Evolutionary conservation across 2,888 invertebrate genomes (phyloP).

Genomic region (Clepsis dumicolana): DNA sequence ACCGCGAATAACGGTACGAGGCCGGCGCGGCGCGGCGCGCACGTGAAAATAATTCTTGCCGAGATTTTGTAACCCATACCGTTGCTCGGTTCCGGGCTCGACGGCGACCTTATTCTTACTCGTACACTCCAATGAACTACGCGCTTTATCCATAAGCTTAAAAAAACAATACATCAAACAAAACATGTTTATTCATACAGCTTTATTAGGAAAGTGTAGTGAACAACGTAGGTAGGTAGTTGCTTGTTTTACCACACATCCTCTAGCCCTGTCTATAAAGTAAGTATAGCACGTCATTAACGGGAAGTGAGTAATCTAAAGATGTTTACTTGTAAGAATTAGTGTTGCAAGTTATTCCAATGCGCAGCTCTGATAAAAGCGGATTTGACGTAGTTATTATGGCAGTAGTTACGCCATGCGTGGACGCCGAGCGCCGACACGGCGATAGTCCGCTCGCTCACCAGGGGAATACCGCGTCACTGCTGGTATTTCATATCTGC

Average conservation of each 20-base stretch:
- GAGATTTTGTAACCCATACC: slow-evolving; percentile 85
- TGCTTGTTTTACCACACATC: slow-evolving; percentile 10
- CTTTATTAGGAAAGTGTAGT: not conserved
- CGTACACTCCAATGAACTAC: slow-evolving; percentile 60
- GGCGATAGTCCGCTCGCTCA: slow-evolving; percentile 43
- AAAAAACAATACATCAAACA: slow-evolving; percentile 3
- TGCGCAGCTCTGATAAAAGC: slow-evolving; percentile 9
- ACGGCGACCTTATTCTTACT: slow-evolving; percentile 80
- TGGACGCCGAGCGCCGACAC: slow-evolving; percentile 39
- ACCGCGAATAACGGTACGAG: slow-evolving; percentile 72
- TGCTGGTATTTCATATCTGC: slow-evolving; percentile 22
- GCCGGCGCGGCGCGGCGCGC: slow-evolving; percentile 63
- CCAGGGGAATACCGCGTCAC: slow-evolving; percentile 75
- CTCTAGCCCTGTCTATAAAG: not conserved
- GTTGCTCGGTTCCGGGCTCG: slow-evolving; percentile 84
- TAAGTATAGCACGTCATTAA: slow-evolving; percentile 20
- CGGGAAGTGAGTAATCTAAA: slow-evolving; percentile 5
- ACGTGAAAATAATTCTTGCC: slow-evolving; percentile 86
- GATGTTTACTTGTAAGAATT: slow-evolving; percentile 3
- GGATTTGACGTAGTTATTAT: slow-evolving; percentile 5
- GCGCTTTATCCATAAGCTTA: not conserved
- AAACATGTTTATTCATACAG: slow-evolving; percentile 1
- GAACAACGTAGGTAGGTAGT: not conserved
- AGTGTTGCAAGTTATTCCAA: not conserved
- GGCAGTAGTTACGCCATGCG: slow-evolving; percentile 12